These are phyloP conservation scores for Agrochola circellaris DNA, from an alignment of 2,888 invertebrate genomes.

Conservation along the genomic window DNA sequence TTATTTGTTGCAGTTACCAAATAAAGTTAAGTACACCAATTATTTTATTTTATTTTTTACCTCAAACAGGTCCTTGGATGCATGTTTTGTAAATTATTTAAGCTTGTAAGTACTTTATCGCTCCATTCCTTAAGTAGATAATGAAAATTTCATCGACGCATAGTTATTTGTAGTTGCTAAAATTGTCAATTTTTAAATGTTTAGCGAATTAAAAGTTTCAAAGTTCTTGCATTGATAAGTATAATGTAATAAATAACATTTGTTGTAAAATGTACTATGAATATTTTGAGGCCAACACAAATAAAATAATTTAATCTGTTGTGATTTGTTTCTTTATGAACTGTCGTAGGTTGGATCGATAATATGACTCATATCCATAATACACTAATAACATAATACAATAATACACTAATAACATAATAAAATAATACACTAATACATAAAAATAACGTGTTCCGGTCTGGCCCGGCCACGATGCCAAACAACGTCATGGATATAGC, in stretches of 20 bases:
- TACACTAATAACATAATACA: too few relatives aligned
- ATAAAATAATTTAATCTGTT: constrained; percentile 85
- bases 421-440: too few relatives aligned
- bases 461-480: too few relatives aligned
- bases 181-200: constrained; percentile 89
- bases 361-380: not conserved
- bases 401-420: too few relatives aligned
- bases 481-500: too few relatives aligned
- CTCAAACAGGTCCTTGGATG: constrained; percentile 43
- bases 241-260: constrained; percentile 84
- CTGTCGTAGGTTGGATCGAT: not conserved
- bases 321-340: constrained; percentile 74
- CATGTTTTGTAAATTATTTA: constrained; percentile 53
- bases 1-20: constrained; percentile 88
- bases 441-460: too few relatives aligned
- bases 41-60: constrained; percentile 75
- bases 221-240: constrained; percentile 85
- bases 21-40: constrained; percentile 85
- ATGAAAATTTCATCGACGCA: constrained; percentile 49
- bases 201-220: constrained; percentile 83
- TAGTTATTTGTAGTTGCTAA: constrained; percentile 74
- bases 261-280: constrained; percentile 89
- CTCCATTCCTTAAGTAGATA: constrained; percentile 46
- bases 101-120: constrained; percentile 36
- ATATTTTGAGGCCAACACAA: constrained; percentile 89